Percentiles rank a stretch among this genome's conserved stretches.
Evolutionary conservation across 2,888 invertebrate species (phyloP).

Genomic region (Cheilosia grossa): DNA sequence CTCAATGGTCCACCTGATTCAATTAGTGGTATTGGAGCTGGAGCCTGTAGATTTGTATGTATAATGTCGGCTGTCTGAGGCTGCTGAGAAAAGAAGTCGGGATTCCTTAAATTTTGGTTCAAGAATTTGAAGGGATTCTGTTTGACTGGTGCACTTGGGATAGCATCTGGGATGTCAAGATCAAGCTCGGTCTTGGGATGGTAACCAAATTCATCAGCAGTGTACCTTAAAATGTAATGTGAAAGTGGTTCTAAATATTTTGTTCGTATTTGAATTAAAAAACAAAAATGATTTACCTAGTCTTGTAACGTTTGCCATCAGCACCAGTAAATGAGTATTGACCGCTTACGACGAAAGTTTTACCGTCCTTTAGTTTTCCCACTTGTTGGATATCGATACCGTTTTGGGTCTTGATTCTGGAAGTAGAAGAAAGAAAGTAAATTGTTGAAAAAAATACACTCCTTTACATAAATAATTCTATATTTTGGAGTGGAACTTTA

Average conservation of each 20-base stretch:
- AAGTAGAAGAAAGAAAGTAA: slow-evolving; percentile 22
- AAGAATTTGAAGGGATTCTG: slow-evolving; percentile 81
- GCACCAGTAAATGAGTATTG: slow-evolving; percentile 83
- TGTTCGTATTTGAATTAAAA: neutral
- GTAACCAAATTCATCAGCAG: slow-evolving; percentile 83
- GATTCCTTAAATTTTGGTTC: slow-evolving; percentile 78
- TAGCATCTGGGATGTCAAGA: slow-evolving; percentile 80
- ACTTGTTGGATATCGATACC: slow-evolving; percentile 82
- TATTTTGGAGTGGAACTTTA: too few relatives aligned
- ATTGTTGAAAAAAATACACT: too few relatives aligned
- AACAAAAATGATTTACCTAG: slow-evolving; percentile 68
- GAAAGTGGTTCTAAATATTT: neutral
- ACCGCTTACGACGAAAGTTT: slow-evolving; percentile 83
- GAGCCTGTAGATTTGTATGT: slow-evolving; percentile 38
- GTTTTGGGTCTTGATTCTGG: slow-evolving; percentile 82
- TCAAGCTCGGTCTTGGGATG: slow-evolving; percentile 83
- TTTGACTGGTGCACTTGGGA: slow-evolving; percentile 38
- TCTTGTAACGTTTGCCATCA: slow-evolving; percentile 83
- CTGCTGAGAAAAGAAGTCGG: slow-evolving; percentile 29
- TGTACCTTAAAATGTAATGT: slow-evolving; percentile 77
- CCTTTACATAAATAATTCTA: too few relatives aligned
- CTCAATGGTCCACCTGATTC: slow-evolving; percentile 71
- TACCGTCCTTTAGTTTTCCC: slow-evolving; percentile 82
- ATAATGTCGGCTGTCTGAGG: neutral
- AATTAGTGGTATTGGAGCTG: neutral